Percentiles rank a stretch among this genome's conserved stretches.
Evolutionary conservation across 1,140 invertebrate species (phyloP).

Genomic region (Telenomus remus): DNA sequence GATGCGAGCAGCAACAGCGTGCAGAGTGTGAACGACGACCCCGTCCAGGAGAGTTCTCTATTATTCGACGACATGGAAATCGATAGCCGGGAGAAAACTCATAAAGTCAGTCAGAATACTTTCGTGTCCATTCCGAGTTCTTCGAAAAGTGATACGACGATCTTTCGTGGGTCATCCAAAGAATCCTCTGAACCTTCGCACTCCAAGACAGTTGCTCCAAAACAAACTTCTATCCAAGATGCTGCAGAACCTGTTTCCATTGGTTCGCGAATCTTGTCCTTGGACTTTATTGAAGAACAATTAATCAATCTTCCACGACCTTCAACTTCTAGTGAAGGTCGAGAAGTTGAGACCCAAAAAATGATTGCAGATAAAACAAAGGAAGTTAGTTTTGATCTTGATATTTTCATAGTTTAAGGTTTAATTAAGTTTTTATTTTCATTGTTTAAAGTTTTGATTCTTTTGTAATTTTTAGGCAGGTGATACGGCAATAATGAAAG

Average conservation of each 20-base stretch:
- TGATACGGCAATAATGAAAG: no score
- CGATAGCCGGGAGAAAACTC: conserved; percentile 6
- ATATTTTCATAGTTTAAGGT: neutral
- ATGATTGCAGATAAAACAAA: neutral
- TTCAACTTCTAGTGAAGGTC: neutral
- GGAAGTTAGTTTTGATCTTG: neutral
- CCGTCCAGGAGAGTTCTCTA: neutral
- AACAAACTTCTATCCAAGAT: no score
- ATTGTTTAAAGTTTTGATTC: neutral
- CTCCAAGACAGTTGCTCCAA: no score
- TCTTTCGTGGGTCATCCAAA: neutral
- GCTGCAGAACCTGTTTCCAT: no score
- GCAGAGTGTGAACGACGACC: conserved; percentile 11
- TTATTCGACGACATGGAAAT: conserved; percentile 13
- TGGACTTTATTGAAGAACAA: no score
- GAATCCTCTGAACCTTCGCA: neutral
- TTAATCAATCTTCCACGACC: no score
- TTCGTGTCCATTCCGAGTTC: conserved; percentile 3
- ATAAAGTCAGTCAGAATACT: neutral
- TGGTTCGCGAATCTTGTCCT: no score
- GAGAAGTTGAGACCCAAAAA: no score
- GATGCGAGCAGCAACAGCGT: conserved; percentile 17
- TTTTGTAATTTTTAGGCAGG: no score
- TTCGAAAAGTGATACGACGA: conserved; percentile 3
- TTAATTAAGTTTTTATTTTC: neutral